Conservation (phyloP, 2,797 vertebrate genomes). For the Artibeus lituratus region DNA sequence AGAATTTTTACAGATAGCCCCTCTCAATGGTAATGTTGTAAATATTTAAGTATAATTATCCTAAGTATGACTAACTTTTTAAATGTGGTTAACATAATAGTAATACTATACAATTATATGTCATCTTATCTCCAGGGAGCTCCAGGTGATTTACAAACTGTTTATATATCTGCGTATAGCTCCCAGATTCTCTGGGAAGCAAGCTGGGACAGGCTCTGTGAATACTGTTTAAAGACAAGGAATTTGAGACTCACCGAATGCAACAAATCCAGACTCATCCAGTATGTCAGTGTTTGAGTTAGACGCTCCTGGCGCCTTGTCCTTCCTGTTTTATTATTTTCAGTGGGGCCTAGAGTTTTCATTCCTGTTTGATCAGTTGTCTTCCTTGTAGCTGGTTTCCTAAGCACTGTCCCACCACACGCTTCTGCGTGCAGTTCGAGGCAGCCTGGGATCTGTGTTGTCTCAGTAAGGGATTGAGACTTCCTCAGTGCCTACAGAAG, state of each 20-base stretch:
- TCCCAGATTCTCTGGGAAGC: conserved; percentile 46
- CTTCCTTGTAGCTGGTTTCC: neutral
- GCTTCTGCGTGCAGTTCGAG: neutral
- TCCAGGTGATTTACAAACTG: conserved; percentile 50
- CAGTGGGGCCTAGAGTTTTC: neutral
- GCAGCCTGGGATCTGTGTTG: neutral
- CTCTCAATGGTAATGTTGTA: conserved; percentile 19
- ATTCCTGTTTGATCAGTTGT: neutral
- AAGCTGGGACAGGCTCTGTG: conserved; percentile 51
- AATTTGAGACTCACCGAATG: conserved; percentile 60
- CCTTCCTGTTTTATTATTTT: conserved; percentile 26
- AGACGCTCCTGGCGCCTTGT: conserved; percentile 14
- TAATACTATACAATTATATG: conserved; percentile 22
- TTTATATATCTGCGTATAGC: conserved; percentile 55
- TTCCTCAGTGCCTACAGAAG: neutral
- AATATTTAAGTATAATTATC: conserved; percentile 38
- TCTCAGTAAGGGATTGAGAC: neutral
- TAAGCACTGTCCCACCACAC: neutral
- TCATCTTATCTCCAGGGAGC: conserved; percentile 17
- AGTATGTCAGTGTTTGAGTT: neutral
- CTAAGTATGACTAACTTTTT: conserved; percentile 24
- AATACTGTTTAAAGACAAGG: conserved; percentile 50
- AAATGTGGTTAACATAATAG: conserved; percentile 29
- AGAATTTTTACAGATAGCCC: conserved; percentile 8
- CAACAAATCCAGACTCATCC: conserved; percentile 68